Evolutionary conservation across 2,888 invertebrate species (phyloP).

Genomic region (Hydroisotoma schaefferi): DNA sequence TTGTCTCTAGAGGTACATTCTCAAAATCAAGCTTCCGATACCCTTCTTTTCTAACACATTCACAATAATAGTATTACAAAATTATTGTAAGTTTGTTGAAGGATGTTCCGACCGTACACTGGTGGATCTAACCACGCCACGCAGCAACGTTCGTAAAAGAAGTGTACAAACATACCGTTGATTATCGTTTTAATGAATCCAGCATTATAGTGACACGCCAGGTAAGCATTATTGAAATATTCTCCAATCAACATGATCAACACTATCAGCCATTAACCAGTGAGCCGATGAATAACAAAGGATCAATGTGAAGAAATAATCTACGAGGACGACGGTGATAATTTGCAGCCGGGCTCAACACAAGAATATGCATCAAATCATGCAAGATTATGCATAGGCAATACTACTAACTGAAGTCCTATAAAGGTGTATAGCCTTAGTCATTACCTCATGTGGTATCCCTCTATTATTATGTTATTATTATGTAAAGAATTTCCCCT

Average conservation of each 20-base stretch:
- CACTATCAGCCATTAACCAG: not conserved
- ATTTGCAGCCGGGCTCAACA: not conserved
- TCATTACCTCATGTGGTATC: conserved; percentile 7
- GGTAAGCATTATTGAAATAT: conserved; percentile 14
- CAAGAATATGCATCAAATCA: not conserved
- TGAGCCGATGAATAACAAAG: conserved; percentile 1
- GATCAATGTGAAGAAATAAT: not conserved
- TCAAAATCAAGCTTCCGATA: too few relatives aligned
- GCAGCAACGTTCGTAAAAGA: not conserved
- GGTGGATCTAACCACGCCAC: too few relatives aligned
- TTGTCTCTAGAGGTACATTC: too few relatives aligned
- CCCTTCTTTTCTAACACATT: too few relatives aligned
- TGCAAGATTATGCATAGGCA: too few relatives aligned
- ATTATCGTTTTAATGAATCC: not conserved
- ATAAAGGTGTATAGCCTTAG: too few relatives aligned
- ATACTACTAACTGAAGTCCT: too few relatives aligned
- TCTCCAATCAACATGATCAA: conserved; percentile 7
- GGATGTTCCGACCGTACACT: too few relatives aligned
- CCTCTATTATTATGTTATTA: conserved; percentile 10
- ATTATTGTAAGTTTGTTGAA: too few relatives aligned
- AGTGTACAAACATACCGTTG: conserved; percentile 2
- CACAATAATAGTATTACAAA: too few relatives aligned
- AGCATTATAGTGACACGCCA: not conserved
- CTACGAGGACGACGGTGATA: not conserved
- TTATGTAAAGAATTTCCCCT: conserved; percentile 17